Evolutionary conservation across 2,797 vertebrate genomes (phyloP).

Genomic region (Coregonus sp.): DNA sequence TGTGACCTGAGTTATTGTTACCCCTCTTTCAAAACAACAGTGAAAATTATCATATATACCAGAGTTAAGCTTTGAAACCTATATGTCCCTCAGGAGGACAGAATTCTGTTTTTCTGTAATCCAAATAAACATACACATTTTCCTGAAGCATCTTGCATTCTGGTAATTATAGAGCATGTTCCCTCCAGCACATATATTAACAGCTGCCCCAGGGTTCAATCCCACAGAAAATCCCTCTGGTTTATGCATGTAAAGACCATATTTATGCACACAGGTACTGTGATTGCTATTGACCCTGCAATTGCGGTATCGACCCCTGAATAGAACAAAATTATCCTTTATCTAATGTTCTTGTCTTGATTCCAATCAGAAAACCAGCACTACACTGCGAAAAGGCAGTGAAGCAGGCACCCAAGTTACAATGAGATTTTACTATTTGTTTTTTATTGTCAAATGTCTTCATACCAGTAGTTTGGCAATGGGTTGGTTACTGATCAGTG

Average conservation of each 20-base stretch:
- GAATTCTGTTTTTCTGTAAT: neutral
- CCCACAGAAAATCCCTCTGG: conserved; percentile 23
- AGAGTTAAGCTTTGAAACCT: neutral
- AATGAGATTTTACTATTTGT: neutral
- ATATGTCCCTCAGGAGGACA: too few species aligned
- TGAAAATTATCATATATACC: neutral
- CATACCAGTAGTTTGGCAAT: neutral
- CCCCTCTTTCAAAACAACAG: neutral
- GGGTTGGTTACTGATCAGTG: too few species aligned
- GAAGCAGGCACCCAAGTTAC: neutral
- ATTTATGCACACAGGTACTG: neutral
- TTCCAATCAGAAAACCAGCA: neutral
- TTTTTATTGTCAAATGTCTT: neutral
- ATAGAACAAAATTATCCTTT: neutral
- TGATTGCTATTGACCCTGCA: conserved; percentile 7
- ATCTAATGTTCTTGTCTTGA: neutral
- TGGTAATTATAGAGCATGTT: neutral
- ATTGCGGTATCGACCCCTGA: neutral
- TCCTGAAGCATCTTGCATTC: neutral
- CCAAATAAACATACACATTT: neutral
- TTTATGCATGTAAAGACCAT: conserved; percentile 12
- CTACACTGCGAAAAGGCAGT: neutral
- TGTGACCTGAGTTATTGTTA: too few species aligned
- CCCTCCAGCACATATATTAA: neutral
- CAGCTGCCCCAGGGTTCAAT: conserved; percentile 18